A percentile compares a stretch with the other conserved stretches of the same genome.
Conservation (phyloP, 2,113 vertebrate species). For the Sylvietta virens region DNA sequence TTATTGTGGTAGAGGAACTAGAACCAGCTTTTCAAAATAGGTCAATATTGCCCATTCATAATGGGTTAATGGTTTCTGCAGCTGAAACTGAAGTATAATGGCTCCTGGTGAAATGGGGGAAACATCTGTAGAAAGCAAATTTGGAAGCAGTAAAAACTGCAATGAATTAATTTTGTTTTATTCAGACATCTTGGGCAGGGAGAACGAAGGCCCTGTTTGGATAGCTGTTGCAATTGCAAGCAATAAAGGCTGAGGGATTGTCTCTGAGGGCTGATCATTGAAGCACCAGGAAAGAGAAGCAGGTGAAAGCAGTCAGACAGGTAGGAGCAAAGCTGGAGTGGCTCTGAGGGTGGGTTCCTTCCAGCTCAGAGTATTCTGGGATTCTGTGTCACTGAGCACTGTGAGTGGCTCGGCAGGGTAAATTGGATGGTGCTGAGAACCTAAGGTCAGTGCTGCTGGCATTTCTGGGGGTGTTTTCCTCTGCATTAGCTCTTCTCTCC, state of each 20-base stretch:
- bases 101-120: slow-evolving; percentile 10
- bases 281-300: background rate
- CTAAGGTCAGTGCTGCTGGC: background rate
- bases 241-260: background rate
- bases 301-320: background rate
- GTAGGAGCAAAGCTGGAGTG: background rate
- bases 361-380: background rate
- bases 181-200: background rate
- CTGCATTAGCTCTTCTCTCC: background rate
- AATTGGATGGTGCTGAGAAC: background rate
- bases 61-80: slow-evolving; percentile 57
- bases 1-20: slow-evolving; percentile 30
- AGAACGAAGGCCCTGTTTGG: background rate
- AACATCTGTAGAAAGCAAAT: slow-evolving; percentile 8
- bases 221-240: background rate
- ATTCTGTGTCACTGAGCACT: background rate
- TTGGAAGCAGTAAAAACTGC: slow-evolving; percentile 15
- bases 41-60: background rate
- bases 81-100: background rate
- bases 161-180: slow-evolving; percentile 12
- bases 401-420: background rate
- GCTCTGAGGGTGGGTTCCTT: background rate
- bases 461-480: background rate
- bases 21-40: slow-evolving; percentile 26
- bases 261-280: background rate